Evolutionary conservation across 92 coral and sea anemone genomes (phyloP), one percentile per base, ranked within the genome.

Genomic region (Micromussa lordhowensis): DNA sequence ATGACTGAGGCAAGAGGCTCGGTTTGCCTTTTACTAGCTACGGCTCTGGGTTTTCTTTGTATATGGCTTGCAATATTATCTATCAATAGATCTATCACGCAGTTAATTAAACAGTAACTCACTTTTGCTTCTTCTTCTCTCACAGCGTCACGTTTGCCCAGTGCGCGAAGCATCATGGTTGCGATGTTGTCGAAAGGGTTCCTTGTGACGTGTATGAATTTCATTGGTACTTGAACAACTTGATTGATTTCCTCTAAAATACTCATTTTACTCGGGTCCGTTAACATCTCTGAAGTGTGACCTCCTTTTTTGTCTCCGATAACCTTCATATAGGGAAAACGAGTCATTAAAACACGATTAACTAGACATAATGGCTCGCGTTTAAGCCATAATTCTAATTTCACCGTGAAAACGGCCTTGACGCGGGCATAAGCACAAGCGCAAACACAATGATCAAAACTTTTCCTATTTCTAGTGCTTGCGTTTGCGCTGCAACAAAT

Each of bases 291-390:
- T 8, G 96, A 85, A 18, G 90, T 88, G 4, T 58, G 8, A 12
- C 92, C 89, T 17, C 95, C 95, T 74, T 93, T 88, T 76, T 93
- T 93, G 92, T 93, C 96, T 30, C 96, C 96, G 3, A 93, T 93
- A 34, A 93, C 96, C 96, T 93, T 4, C n/a, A n/a, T n/a, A 36
- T 18, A 57, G 75, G 16, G 13, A 44, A 44, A 44, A 8, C 51
- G 54, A 28, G 48, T 44, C 32, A 22, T 59, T 21, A n/a, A 0
- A 31, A 59, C 4, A 21, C 26, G 9, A 9, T 13, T 13, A 32
- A 61, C 30, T 59, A 15, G n/a, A n/a, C n/a, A n/a, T n/a, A 6
- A 19, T n/a, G 13, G 26, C 30, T 5, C 31, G n/a, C 18, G 71
- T 66, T 66, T 26, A 55, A 19, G n/a, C n/a, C n/a, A n/a, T n/a